phyloP scores from a whole-genome alignment of 2,113 vertebrate species.

The Carettochelys insculpta region DNA sequence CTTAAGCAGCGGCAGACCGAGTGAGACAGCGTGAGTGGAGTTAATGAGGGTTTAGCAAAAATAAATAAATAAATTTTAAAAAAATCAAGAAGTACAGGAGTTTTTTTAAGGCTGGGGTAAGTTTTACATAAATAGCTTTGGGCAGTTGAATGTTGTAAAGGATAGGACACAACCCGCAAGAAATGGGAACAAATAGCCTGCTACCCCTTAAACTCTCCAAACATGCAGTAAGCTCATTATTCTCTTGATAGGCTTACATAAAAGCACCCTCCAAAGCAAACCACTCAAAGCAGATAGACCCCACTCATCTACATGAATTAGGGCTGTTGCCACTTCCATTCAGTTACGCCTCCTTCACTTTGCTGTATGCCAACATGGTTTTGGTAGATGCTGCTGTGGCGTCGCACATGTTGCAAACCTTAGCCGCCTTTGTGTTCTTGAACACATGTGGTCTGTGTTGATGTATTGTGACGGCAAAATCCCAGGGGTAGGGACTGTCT shows the following conservation, averaged over 20 bases:
- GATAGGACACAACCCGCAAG: not conserved
- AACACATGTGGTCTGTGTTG: not conserved
- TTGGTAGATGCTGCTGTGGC: not conserved
- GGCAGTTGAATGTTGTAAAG: not conserved
- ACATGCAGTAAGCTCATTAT: not conserved
- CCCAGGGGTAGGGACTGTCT: not conserved
- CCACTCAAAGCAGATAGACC: not conserved
- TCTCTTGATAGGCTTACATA: not conserved
- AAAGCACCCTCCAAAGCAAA: not conserved
- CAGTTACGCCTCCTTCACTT: not conserved
- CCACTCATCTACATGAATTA: not conserved
- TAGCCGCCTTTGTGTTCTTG: not conserved
- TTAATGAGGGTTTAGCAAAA: conserved; percentile 92
- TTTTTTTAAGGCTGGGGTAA: not conserved
- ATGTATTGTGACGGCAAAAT: not conserved
- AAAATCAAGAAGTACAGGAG: not conserved
- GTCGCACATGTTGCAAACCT: not conserved
- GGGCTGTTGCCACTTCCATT: not conserved
- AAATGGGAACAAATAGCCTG: not conserved
- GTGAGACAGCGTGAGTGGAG: conserved; percentile 90
- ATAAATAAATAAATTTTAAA: not conserved
- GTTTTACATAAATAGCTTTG: not conserved
- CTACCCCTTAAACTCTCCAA: not conserved
- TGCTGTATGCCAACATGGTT: not conserved
- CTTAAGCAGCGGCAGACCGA: conserved; percentile 87